phyloP scores from a whole-genome alignment of 92 coral and sea anemone species.

The Plumapathes pennacea region DNA sequence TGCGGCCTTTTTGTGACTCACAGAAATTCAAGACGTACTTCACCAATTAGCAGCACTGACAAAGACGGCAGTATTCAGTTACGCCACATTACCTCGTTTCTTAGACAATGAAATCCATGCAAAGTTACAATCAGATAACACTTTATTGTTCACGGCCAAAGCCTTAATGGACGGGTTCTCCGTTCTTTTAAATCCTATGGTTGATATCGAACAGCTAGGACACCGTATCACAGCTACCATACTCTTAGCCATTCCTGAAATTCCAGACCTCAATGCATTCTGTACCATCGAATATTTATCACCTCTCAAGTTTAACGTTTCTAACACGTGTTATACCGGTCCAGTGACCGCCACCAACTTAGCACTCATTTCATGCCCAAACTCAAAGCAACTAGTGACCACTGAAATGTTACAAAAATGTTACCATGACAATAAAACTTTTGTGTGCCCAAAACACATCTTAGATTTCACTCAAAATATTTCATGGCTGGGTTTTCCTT shows the following conservation, averaged over 20 bases:
- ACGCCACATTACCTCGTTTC: constrained; percentile 18
- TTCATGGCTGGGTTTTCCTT: constrained; percentile 32
- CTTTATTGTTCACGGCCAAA: constrained; percentile 11
- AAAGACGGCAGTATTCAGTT: constrained; percentile 10
- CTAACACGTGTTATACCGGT: constrained; percentile 22
- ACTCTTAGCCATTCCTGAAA: constrained; percentile 14
- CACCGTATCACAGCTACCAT: constrained; percentile 4
- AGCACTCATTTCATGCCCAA: constrained; percentile 13
- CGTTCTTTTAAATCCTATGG: constrained; percentile 24
- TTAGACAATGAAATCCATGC: constrained; percentile 11
- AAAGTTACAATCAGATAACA: neutral
- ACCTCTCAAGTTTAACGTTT: constrained; percentile 21
- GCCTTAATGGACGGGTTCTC: constrained; percentile 40
- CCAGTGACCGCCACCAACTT: constrained; percentile 14
- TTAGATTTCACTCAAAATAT: constrained; percentile 12
- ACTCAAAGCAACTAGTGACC: constrained; percentile 5
- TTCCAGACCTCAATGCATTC: constrained; percentile 6
- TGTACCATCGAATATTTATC: constrained; percentile 27
- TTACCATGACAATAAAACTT: neutral
- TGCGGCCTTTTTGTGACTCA: constrained; percentile 5
- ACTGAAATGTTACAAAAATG: constrained; percentile 13
- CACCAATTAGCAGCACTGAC: constrained; percentile 15
- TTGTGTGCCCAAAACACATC: constrained; percentile 12
- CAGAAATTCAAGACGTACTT: constrained; percentile 30
- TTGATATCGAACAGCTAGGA: constrained; percentile 18